These are phyloP conservation scores for Ascaphus truei DNA, from an alignment of 2,113 vertebrate species.

Conservation along the genomic window DNA sequence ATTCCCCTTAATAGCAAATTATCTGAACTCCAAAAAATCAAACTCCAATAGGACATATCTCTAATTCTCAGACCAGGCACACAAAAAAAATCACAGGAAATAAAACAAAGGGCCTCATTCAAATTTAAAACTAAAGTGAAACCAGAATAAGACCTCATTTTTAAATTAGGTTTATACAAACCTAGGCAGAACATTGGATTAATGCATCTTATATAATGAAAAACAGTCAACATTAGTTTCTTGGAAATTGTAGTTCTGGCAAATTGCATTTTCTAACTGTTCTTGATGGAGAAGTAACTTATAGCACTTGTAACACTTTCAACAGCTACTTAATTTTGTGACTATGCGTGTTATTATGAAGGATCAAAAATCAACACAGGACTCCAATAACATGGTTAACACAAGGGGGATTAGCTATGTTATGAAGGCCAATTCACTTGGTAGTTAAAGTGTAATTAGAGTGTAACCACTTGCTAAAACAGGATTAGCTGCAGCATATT, in stretches of 20 bases:
- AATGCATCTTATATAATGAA: too few species aligned
- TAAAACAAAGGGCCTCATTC: constrained; percentile 21
- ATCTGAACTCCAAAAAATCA: constrained; percentile 33
- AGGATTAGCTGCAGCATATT: neutral
- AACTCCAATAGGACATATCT: constrained; percentile 20
- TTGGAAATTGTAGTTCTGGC: neutral
- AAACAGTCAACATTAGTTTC: too few species aligned
- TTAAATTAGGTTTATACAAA: neutral
- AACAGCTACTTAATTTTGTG: constrained; percentile 15
- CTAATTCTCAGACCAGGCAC: constrained; percentile 20
- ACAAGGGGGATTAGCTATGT: constrained; percentile 7
- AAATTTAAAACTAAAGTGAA: constrained; percentile 22
- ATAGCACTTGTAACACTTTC: constrained; percentile 18
- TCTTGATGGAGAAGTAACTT: constrained; percentile 2
- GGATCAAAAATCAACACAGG: neutral
- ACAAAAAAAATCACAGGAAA: constrained; percentile 13
- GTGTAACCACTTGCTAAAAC: neutral
- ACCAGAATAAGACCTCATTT: neutral
- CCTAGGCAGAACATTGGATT: neutral
- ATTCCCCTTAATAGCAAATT: constrained; percentile 29
- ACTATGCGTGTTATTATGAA: constrained; percentile 7
- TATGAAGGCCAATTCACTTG: constrained; percentile 8
- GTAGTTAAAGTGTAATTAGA: constrained; percentile 22
- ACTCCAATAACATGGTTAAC: constrained; percentile 4
- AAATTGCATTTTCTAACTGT: constrained; percentile 5